Evolutionary conservation across 2,797 vertebrate species (phyloP), one percentile per base, ranked within the genome.

Genomic region (Etheostoma perlongum): DNA sequence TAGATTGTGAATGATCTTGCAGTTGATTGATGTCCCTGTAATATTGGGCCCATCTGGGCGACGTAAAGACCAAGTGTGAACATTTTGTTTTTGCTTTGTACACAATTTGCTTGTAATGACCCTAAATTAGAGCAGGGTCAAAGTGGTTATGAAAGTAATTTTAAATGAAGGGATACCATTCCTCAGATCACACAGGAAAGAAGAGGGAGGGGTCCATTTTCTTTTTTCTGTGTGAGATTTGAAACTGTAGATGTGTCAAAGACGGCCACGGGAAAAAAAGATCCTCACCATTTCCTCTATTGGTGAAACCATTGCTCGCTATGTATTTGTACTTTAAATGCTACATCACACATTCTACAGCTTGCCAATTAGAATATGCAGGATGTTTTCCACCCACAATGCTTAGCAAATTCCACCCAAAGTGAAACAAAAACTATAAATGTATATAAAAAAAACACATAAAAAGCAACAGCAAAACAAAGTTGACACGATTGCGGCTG

Each of bases 401-500:
- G 92, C 91, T 92, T 85, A 86, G 95, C 51, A 74, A 81, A 83
- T 74, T 85, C 72, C 51, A 79, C 49, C 70, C 76, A 89, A 93
- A 84, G 83, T 88, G 71, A 89, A 81, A 87, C 67, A 74, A 86
- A 83, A 84, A 77, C 78, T 66, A 64, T 57, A 69, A 86, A 86
- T 71, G 67, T 76, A 87, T 87, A 85, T 65, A 77, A 75, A 70
- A 69, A 77, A 75, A 70, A 84, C 54, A 67, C 68, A 84, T 78
- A 71, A 86, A 90, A 86, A 74, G 63, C 92, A 90, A 82, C 87
- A 88, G 89, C 91, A 91, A 94, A 95, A 95, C 85, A 92, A 91
- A 88, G 85, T 94, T 92, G 93, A 95, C 92, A 91, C 82, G 90
- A 79, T 76, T 90, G 93, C n/a, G 91, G 93, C 83, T 66, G 84